Conservation (phyloP, 2,888 invertebrate genomes). For the Xestia rhomboidea region DNA sequence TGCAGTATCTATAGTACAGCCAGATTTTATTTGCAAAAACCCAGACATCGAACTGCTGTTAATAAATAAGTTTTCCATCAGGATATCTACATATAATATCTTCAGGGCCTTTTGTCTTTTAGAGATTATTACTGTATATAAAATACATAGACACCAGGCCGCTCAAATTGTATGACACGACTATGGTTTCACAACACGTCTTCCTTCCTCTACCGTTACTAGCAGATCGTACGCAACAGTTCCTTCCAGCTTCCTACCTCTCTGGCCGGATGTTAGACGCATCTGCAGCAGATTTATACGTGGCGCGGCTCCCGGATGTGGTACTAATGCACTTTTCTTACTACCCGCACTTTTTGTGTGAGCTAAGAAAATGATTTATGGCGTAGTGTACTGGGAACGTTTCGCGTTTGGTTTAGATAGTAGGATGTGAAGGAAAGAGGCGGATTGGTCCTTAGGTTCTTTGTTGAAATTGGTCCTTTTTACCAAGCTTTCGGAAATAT, state of each 20-base stretch:
- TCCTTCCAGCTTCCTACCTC: conserved; percentile 49
- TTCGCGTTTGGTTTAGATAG: conserved; percentile 27
- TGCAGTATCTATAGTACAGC: neutral
- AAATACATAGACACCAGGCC: neutral
- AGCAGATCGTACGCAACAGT: neutral
- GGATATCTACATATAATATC: neutral
- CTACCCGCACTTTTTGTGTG: conserved; percentile 59
- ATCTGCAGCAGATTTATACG: conserved; percentile 73
- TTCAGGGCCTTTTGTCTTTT: neutral
- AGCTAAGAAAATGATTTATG: conserved; percentile 61
- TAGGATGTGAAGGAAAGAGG: neutral
- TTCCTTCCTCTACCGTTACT: neutral
- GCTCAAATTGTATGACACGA: neutral
- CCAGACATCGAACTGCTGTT: neutral
- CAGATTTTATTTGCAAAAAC: neutral
- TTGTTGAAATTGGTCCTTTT: neutral
- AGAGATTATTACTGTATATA: neutral
- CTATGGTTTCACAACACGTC: neutral
- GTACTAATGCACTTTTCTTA: conserved; percentile 70
- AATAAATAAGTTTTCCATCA: neutral
- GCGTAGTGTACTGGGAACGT: conserved; percentile 17
- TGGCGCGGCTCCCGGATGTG: conserved; percentile 53
- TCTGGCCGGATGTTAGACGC: conserved; percentile 56
- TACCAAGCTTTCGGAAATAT: neutral
- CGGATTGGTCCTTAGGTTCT: neutral